A percentile compares a stretch with the other conserved stretches of the same genome.
Conservation (phyloP, 2,888 invertebrate species). For the Netelia fuscicornis region DNA sequence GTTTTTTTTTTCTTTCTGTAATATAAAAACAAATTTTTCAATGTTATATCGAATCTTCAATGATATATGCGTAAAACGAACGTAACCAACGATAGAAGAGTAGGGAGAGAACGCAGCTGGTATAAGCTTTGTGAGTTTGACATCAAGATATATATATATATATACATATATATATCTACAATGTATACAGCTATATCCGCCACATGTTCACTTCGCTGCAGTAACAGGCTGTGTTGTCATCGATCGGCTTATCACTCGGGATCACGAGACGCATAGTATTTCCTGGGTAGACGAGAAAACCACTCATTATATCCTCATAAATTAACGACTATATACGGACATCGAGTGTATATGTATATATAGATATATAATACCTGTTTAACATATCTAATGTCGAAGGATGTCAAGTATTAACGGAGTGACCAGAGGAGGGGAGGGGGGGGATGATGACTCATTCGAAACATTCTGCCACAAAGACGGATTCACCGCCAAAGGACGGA, state of each 20-base stretch:
- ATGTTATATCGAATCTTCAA: no score
- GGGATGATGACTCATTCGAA: constrained; percentile 42
- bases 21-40: background rate
- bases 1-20: background rate
- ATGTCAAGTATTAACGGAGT: background rate
- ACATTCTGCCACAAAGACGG: constrained; percentile 13
- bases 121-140: no score
- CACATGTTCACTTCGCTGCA: no score
- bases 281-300: background rate
- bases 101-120: background rate
- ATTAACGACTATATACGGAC: background rate
- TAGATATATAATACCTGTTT: background rate
- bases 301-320: constrained; percentile 25
- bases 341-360: background rate
- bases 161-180: background rate
- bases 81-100: background rate
- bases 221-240: background rate
- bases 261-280: background rate
- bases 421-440: no score
- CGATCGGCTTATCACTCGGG: background rate
- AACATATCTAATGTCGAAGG: background rate
- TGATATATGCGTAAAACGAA: background rate
- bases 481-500: constrained; percentile 14
- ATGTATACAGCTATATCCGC: background rate
- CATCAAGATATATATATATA: background rate